Base-by-base conservation (phyloP, 2,888 invertebrate genomes). In the Cataglyphis cursor region DNA sequence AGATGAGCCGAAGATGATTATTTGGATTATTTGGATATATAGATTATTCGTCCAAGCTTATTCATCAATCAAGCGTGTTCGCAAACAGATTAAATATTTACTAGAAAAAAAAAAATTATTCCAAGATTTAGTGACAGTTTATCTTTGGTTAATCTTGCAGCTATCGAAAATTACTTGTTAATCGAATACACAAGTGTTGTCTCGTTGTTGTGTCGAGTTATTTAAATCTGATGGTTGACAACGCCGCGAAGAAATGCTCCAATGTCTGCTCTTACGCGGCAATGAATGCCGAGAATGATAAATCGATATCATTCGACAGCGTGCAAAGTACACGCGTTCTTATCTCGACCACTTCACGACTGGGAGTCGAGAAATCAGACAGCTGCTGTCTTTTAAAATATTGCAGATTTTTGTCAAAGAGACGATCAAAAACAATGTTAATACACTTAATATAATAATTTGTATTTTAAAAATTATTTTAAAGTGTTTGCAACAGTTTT, bases 251-350 rank as follows among this genome's bases (percentile, higher is more conserved):
- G 41, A 44, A 44, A 44, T 44, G 10, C 38, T 38, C 9, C 38
- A 38, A 38, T 10, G 3, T 44, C 41, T 12, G 41, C 15, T 44
- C 15, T 44, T 44, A 21, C n/a, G 48, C 62, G 28, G 12, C 28
- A 9, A 18, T 35, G 41, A 15, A 44, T 44, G 41, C 41, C 18
- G 51, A 38, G 10, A 38, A 2, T 82, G 87, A 86, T 88, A 86
- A 88, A 83, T 74, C 41, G 21, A 44, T 44, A 44, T 44, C 88
- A 88, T 80, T 82, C 80, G 89, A 85, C 83, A 31, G 51, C 24
- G 86, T 88, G 72, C 84, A 89, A 89, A 86, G 86, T 89, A 81
- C 88, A 65, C 74, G 74, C 28, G 28, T 74, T 65, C 54, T 86
- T 89, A 82, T 83, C 81, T 59, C n/a, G 28, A 44, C 61, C 10